phyloP scores from a whole-genome alignment of 2,888 invertebrate genomes.

The Spilosoma lubricipeda region DNA sequence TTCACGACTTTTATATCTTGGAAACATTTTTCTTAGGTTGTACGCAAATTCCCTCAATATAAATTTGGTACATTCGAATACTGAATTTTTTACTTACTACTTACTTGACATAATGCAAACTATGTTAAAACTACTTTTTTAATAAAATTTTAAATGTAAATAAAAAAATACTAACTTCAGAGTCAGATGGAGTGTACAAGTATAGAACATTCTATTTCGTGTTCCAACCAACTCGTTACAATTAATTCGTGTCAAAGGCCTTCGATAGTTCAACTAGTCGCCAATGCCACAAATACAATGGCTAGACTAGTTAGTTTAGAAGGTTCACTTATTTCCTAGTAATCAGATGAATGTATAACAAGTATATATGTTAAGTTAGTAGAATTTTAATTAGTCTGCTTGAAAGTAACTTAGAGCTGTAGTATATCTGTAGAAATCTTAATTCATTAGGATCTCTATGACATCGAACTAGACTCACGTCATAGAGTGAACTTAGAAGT shows the following conservation, averaged over 20 bases:
- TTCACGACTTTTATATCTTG: too few species aligned
- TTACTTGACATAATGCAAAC: background rate
- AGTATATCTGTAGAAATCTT: too few species aligned
- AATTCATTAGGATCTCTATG: too few species aligned
- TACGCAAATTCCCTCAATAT: too few species aligned
- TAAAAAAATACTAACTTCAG: conserved; percentile 28
- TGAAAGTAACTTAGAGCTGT: too few species aligned
- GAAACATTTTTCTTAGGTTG: background rate
- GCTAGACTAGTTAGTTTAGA: conserved; percentile 55
- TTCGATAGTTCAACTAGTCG: conserved; percentile 66
- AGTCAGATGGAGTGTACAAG: background rate
- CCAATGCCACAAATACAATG: conserved; percentile 75
- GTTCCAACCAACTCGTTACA: conserved; percentile 43
- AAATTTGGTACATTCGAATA: too few species aligned
- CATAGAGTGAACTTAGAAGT: too few species aligned
- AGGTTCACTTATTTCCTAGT: conserved; percentile 48
- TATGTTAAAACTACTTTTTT: background rate
- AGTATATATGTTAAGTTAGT: conserved; percentile 14
- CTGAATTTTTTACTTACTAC: too few species aligned
- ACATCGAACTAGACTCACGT: too few species aligned
- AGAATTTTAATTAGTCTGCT: background rate
- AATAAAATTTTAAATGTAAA: background rate
- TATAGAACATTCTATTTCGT: background rate
- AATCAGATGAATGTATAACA: conserved; percentile 29
- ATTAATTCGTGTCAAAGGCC: conserved; percentile 60